These are phyloP conservation scores for Peribatodes rhomboidaria DNA, from an alignment of 2,888 invertebrate genomes.

Conservation along the genomic window DNA sequence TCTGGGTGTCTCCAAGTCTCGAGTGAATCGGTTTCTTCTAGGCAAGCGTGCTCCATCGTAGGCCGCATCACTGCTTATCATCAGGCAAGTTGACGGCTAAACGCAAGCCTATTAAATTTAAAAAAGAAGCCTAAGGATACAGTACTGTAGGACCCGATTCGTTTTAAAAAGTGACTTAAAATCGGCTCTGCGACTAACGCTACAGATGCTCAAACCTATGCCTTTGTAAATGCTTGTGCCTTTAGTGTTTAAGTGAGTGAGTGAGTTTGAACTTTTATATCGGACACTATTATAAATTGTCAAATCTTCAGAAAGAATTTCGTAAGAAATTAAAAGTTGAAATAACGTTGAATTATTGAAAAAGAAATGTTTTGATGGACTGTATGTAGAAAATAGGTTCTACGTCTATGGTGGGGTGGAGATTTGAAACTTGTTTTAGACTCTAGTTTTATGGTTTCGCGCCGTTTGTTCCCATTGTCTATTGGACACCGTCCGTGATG, in stretches of 20 bases:
- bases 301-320: background rate
- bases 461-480: too few relatives aligned
- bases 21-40: too few relatives aligned
- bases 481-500: too few relatives aligned
- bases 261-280: conserved; percentile 37
- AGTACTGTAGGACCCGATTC: background rate
- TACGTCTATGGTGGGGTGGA: background rate
- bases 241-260: conserved; percentile 58
- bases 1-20: too few relatives aligned
- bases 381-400: background rate
- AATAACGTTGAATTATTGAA: background rate
- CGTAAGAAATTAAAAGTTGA: background rate
- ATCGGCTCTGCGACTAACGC: conserved; percentile 21
- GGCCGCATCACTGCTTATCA: too few relatives aligned
- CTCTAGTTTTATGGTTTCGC: background rate
- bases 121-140: too few relatives aligned
- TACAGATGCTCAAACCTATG: conserved; percentile 64
- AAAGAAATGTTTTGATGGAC: background rate
- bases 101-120: too few relatives aligned
- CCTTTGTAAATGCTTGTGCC: conserved; percentile 80
- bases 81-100: too few relatives aligned
- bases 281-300: conserved; percentile 10
- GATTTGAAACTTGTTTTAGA: background rate
- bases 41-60: too few relatives aligned
- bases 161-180: background rate